Evolutionary conservation across 2,888 invertebrate species (phyloP).

Genomic region (Neoascia interrupta): DNA sequence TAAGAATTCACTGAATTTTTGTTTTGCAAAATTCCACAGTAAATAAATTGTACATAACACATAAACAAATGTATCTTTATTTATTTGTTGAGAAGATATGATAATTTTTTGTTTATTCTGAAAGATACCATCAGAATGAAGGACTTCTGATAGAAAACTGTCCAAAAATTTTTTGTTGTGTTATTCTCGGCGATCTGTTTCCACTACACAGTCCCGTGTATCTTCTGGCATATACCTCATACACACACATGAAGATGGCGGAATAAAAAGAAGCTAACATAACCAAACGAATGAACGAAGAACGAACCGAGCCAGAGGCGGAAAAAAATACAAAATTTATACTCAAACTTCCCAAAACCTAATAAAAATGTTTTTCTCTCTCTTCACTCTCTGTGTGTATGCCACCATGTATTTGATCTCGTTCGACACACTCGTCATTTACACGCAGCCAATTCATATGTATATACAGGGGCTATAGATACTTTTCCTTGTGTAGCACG

Average conservation of each 20-base stretch:
- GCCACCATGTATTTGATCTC: conserved; percentile 62
- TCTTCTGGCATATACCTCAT: conserved; percentile 61
- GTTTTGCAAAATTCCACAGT: conserved; percentile 2
- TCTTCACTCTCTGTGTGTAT: conserved; percentile 40
- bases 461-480: conserved; percentile 39
- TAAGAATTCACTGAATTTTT: conserved; percentile 10
- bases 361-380: conserved; percentile 68
- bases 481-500: conserved; percentile 16
- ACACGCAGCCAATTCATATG: conserved; percentile 51
- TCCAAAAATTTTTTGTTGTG: conserved; percentile 76
- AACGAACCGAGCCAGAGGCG: conserved; percentile 34
- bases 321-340: conserved; percentile 62
- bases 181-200: conserved; percentile 68
- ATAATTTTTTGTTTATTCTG: conserved; percentile 62
- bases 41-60: conserved; percentile 12
- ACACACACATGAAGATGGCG: conserved; percentile 51
- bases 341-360: conserved; percentile 65
- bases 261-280: conserved; percentile 13
- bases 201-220: conserved; percentile 62
- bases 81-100: conserved; percentile 12
- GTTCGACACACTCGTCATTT: conserved; percentile 70
- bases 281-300: conserved; percentile 58
- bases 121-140: conserved; percentile 73
- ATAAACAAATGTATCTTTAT: conserved; percentile 7
- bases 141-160: conserved; percentile 80